A percentile compares a stretch with the other conserved stretches of the same genome.
These are phyloP conservation scores for Lasiommata megera DNA, from an alignment of 2,888 invertebrate genomes.

Conservation along the genomic window DNA sequence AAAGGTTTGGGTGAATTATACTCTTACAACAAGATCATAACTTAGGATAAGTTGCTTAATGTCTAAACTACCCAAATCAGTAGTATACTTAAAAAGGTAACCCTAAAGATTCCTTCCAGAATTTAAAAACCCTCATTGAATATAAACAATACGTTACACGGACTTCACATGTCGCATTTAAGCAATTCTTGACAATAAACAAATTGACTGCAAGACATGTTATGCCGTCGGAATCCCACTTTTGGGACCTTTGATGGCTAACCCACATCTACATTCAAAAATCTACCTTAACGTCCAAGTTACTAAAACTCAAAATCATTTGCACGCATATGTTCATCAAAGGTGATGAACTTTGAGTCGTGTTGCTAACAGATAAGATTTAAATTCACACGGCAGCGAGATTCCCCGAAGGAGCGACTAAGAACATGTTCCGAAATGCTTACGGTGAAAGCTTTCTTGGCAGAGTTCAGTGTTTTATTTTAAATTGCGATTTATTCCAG, in stretches of 20 bases:
- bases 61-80: too few species aligned
- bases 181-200: slow-evolving; percentile 60
- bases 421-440: slow-evolving; percentile 67
- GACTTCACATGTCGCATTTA: slow-evolving; percentile 33
- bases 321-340: slow-evolving; percentile 33
- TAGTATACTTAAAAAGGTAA: too few species aligned
- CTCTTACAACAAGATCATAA: too few species aligned
- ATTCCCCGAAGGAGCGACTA: slow-evolving; percentile 66
- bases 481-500: slow-evolving; percentile 65
- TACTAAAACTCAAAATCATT: slow-evolving; percentile 42
- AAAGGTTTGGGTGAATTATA: too few species aligned
- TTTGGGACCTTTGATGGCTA: slow-evolving; percentile 48
- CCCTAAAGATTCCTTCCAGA: not conserved
- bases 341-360: slow-evolving; percentile 3
- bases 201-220: slow-evolving; percentile 55
- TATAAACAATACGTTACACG: slow-evolving; percentile 12
- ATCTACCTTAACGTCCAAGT: slow-evolving; percentile 33
- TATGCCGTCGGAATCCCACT: slow-evolving; percentile 49
- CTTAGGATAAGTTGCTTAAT: too few species aligned
- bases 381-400: slow-evolving; percentile 36
- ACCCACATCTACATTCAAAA: slow-evolving; percentile 33
- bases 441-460: slow-evolving; percentile 73
- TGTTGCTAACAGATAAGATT: slow-evolving; percentile 33
- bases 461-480: slow-evolving; percentile 65
- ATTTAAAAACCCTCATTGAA: slow-evolving; percentile 2